Evolutionary conservation across 2,113 vertebrate genomes (phyloP), one percentile per base, ranked within the genome.

Genomic region (Xiphophorus hellerii): DNA sequence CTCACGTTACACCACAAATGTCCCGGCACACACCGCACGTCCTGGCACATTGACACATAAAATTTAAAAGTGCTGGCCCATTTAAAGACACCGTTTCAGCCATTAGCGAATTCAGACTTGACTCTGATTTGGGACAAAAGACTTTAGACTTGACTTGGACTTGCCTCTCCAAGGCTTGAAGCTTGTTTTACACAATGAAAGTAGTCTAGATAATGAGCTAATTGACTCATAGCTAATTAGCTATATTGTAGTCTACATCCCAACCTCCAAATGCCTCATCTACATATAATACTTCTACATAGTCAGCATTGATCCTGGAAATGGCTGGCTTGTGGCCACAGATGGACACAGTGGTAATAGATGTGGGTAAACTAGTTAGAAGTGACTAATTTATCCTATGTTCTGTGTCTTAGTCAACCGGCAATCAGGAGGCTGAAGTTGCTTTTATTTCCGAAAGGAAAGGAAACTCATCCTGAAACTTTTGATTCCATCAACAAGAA

Each of bases 341-440:
- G 22, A 66, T 7, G 27, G 11, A 11, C 10, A 39, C 35, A 10
- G 7, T 13, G 31, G 12, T 65, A 33, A 65, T 35, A 25, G 35
- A 42, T 66, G 35, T 66, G n/a, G 39, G 15, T 37, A 42, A 28
- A 37, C 35, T 42, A 72, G 66, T 42, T 60, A 78, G 66, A 66
- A 76, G 33, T 73, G 71, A 77, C 61, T 37, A 11, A 11, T 11
- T 37, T 37, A 12, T 37, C 39, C 48, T 58, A 13, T 30, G 28
- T 11, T 27, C 62, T 62, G n/a, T 30, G 31, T 8, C 48, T 69
- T 62, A 78, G 22, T 63, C 66, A 67, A 44, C 44, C 31, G 74
- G 74, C 28, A 29, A 69, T 61, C 48, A 66, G 48, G 58, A 78
- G 33, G 62, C 33, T 60, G 51, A 35, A 44, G 27, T n/a, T 67